These are phyloP conservation scores for Verasper variegatus DNA, from an alignment of 2,113 vertebrate genomes.

Conservation along the genomic window DNA sequence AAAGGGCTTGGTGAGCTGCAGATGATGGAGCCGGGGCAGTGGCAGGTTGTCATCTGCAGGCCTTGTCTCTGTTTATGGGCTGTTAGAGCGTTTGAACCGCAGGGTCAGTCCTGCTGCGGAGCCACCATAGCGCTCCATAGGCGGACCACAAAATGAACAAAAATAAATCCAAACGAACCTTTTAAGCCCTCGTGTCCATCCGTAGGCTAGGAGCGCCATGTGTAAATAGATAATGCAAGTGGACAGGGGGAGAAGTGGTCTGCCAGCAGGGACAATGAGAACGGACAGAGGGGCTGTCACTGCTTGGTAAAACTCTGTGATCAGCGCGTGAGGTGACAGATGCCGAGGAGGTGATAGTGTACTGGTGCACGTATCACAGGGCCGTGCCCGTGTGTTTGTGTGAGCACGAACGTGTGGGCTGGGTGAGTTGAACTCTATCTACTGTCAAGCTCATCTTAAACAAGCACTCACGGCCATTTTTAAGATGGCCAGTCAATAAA, in stretches of 20 bases:
- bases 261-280: slow-evolving; percentile 67
- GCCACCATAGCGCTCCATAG: slow-evolving; percentile 51
- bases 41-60: slow-evolving; percentile 74
- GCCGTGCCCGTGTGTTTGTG: slow-evolving; percentile 7
- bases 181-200: slow-evolving; percentile 71
- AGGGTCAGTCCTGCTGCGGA: slow-evolving; percentile 62
- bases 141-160: slow-evolving; percentile 72
- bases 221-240: slow-evolving; percentile 71
- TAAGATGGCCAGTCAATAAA: slow-evolving; percentile 9
- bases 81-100: slow-evolving; percentile 73
- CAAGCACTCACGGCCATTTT: slow-evolving; percentile 10
- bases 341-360: slow-evolving; percentile 62
- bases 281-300: slow-evolving; percentile 57
- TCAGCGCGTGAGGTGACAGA: slow-evolving; percentile 69
- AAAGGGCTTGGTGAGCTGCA: slow-evolving; percentile 66
- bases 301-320: slow-evolving; percentile 63
- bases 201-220: slow-evolving; percentile 49
- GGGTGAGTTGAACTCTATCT: slow-evolving; percentile 12
- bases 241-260: slow-evolving; percentile 75
- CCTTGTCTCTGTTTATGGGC: slow-evolving; percentile 77
- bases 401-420: slow-evolving; percentile 6
- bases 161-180: slow-evolving; percentile 83
- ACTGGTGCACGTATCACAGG: slow-evolving; percentile 26
- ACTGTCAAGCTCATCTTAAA: neutral
- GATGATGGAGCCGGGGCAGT: slow-evolving; percentile 63